phyloP scores from a whole-genome alignment of 2,113 vertebrate genomes.

The Sakesphorus luctuosus region DNA sequence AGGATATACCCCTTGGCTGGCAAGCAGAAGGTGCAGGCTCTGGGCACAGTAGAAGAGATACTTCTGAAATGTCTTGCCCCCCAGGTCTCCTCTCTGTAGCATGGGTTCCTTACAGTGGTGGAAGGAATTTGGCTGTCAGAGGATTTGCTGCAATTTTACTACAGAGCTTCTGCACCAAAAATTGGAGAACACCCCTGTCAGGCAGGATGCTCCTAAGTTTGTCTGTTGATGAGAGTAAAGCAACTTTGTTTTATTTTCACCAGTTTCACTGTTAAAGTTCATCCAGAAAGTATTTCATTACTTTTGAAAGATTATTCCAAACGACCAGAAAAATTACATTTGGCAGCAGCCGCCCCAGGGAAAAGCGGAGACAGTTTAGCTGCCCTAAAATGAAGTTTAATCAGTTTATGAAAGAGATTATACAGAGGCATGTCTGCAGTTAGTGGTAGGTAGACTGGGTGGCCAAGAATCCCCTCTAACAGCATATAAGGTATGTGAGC shows the following conservation, averaged over 20 bases:
- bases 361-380: neutral
- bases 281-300: neutral
- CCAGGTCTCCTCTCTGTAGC: neutral
- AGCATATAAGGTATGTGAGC: neutral
- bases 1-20: slow-evolving; percentile 38
- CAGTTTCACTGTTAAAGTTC: neutral
- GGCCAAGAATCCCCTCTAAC: neutral
- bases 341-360: neutral
- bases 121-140: neutral
- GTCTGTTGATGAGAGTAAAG: neutral
- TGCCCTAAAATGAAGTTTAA: slow-evolving; percentile 17
- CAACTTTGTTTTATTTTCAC: neutral
- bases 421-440: neutral
- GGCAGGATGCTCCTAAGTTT: neutral
- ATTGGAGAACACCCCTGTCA: neutral
- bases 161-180: neutral
- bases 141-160: neutral
- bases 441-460: neutral
- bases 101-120: neutral
- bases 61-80: neutral
- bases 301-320: neutral
- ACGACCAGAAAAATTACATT: neutral
- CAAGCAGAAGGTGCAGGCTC: neutral
- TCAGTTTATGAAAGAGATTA: neutral
- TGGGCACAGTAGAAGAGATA: neutral